Evolutionary conservation across 2,797 vertebrate genomes (phyloP), one percentile per base, ranked within the genome.

Genomic region (Pangasius macronema): DNA sequence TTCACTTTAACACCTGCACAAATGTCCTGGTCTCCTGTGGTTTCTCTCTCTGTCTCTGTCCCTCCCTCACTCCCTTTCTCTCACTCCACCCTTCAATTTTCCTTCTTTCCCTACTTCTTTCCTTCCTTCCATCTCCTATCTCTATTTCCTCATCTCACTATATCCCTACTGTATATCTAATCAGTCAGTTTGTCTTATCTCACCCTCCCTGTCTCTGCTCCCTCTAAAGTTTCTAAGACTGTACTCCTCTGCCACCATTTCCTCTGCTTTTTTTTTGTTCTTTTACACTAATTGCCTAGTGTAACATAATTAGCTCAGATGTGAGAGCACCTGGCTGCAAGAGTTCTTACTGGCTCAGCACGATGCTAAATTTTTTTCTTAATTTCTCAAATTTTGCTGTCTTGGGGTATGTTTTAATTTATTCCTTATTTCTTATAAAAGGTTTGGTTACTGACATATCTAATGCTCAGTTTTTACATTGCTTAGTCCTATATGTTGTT

Each of bases 281-380:
- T 10, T 20, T 73, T 65, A 30, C 33, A 53, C n/a, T 67, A 49
- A 70, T 76, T 77, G 33, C n/a, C 8, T 14, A 5, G 24, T 39
- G 61, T 53, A 67, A 73, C n/a, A 24, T 88, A 83, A 88, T 84
- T 86, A 84, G 73, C 63, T 70, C 81, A 86, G 85, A 39, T 83
- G 51, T 68, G 11, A 65, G 70, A 42, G 33, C 55, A 24, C 36
- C 86, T 73, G 39, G 22, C 39, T 72, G 68, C 3, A 5, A 42
- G 18, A 72, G 20, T 72, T 75, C 42, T 51, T 27, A 16, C 13
- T 77, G 30, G 11, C 42, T 85, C 27, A 65, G 46, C 36, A 75
- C 3, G 5, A n/a, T 16, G 14, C 3, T 27, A 65, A 7, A n/a
- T 20, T 2, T 55, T 65, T n/a, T 80, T 39, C 4, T 27, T 22